Base-by-base conservation (phyloP, 30 jellyfish, hydroid and myxozoan species). In the Hydractinia echinata region DNA sequence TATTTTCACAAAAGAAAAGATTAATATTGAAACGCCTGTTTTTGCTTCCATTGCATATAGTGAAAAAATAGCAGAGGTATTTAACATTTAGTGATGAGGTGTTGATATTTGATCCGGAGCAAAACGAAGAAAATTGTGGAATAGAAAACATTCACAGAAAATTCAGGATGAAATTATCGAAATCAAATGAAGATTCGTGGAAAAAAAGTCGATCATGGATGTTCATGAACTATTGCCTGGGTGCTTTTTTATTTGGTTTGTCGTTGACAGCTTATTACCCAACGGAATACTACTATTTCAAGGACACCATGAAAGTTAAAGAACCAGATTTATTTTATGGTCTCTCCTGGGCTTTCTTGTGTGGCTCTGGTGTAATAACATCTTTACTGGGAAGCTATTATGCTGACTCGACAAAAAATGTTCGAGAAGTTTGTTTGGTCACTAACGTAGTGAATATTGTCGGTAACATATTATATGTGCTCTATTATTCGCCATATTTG, bases 241-340 rank as follows among this genome's bases (percentile, higher is more conserved):
- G 74, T n/a, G 74, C 74, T 64, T 64, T n/a, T 64, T 64, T 13
- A 13, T 64, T 64, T 64, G 74, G 74, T n/a, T n/a, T 64, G 6
- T 64, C 74, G 0, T 4, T 64, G 18, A 64, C 74, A 64, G 74
- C 39, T 44, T 64, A 64, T 4, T 64, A 64, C 16, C 16, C 74
- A 51, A 64, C 74, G 8, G 74, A 64, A 13, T 64, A 64, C 18
- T n/a, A 64, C 16, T 64, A 64, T 51, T 64, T 64, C 74, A 64
- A 64, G 39, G 74, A 64, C 2, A 51, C 39, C 0, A 64, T 64
- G 74, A 44, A 64, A 7, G 74, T 64, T 8, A 51, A 64, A 64
- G 39, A 64, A 44, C 74, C 74, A 6, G 74, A 64, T 64, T 13
- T 64, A 44, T 64, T 64, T 64, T 64, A 64, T 51, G 74, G 74